phyloP scores from a whole-genome alignment of 2,888 invertebrate species.

The Cryptocephalus primarius region DNA sequence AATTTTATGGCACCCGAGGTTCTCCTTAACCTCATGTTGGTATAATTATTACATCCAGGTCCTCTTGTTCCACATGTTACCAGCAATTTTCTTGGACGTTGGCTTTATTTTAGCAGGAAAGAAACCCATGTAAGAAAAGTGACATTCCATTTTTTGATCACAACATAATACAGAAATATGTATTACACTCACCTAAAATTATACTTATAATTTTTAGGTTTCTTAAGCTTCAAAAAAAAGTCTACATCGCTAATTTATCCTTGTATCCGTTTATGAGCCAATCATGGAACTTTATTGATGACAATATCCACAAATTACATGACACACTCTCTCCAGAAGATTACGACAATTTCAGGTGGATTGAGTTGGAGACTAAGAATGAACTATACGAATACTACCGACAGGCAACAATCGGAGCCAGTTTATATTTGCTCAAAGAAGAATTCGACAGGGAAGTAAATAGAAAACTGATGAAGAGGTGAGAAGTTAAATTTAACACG shows the following conservation, averaged over 20 bases:
- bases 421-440: too few species aligned
- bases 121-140: not conserved
- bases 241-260: slow-evolving; percentile 62
- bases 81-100: slow-evolving; percentile 26
- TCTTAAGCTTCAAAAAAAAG: slow-evolving; percentile 64
- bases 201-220: slow-evolving; percentile 49
- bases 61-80: slow-evolving; percentile 63
- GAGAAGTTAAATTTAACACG: too few species aligned
- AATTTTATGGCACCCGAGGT: slow-evolving; percentile 57
- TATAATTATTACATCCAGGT: slow-evolving; percentile 55
- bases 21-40: slow-evolving; percentile 46
- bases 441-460: too few species aligned
- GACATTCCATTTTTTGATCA: too few species aligned
- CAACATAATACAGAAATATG: too few species aligned
- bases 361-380: too few species aligned
- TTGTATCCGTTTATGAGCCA: slow-evolving; percentile 62
- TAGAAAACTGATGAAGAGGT: too few species aligned
- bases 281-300: slow-evolving; percentile 65
- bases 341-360: slow-evolving; percentile 43
- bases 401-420: too few species aligned
- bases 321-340: not conserved
- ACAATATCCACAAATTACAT: slow-evolving; percentile 37
- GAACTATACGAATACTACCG: too few species aligned
- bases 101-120: not conserved
- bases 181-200: too few species aligned